Percentiles rank a stretch among this genome's conserved stretches.
Evolutionary conservation across 2,888 invertebrate species (phyloP).

Genomic region (Sepiola atlantica): DNA sequence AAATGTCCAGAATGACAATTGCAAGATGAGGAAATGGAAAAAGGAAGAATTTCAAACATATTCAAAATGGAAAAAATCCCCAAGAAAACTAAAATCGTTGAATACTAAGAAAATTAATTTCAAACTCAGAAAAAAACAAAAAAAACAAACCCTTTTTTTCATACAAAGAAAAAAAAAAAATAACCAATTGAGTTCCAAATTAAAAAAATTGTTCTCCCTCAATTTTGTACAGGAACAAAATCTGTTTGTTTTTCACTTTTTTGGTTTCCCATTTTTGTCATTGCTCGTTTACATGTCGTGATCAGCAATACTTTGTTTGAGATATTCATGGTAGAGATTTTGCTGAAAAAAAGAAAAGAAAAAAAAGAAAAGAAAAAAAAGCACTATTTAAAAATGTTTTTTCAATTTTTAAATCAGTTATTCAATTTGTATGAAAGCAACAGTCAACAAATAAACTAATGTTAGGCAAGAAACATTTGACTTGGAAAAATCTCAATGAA

Average conservation of each 20-base stretch:
- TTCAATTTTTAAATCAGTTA: not conserved
- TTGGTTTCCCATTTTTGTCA: not conserved
- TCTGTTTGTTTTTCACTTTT: not conserved
- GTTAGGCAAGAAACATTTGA: not conserved
- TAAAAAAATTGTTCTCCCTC: not conserved
- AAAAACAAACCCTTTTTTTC: not conserved
- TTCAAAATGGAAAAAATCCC: not conserved
- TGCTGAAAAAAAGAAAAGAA: slow-evolving; percentile 70
- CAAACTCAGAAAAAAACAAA: not conserved
- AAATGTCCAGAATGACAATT: not conserved
- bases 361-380: slow-evolving; percentile 48
- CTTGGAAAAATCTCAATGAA: not conserved
- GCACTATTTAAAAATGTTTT: not conserved
- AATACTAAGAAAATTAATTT: not conserved
- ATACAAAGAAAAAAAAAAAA: not conserved
- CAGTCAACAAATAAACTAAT: not conserved
- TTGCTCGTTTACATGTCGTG: slow-evolving; percentile 73
- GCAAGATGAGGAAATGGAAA: not conserved
- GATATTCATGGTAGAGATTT: slow-evolving; percentile 76
- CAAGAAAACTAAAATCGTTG: not conserved
- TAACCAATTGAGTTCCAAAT: not conserved
- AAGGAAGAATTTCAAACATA: not conserved
- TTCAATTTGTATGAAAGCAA: not conserved
- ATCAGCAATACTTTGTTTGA: slow-evolving; percentile 77
- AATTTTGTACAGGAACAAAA: not conserved